phyloP scores from a whole-genome alignment of 2,888 invertebrate genomes.

The Nemapogon koenigi region DNA sequence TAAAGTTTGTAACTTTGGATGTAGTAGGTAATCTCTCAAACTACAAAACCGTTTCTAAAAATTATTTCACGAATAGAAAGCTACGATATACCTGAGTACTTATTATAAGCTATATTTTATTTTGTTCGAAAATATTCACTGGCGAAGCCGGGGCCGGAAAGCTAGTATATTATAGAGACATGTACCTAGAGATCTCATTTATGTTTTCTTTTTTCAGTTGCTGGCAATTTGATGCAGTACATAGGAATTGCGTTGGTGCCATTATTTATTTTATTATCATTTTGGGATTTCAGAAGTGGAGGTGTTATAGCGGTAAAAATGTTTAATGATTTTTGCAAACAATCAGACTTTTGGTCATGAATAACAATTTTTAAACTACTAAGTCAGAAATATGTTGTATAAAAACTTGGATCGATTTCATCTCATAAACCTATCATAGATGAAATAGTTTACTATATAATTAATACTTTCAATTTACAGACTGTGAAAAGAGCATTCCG shows the following conservation, averaged over 20 bases:
- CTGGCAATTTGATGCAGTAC: conserved; percentile 41
- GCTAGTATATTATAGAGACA: too few species aligned
- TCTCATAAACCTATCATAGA: neutral
- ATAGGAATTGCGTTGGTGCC: conserved; percentile 46
- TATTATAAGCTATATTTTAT: too few species aligned
- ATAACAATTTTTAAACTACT: conserved; percentile 13
- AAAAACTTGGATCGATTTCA: neutral
- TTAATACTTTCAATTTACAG: conserved; percentile 26
- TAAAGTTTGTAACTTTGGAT: too few species aligned
- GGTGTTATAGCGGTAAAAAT: conserved; percentile 29
- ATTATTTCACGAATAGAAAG: too few species aligned
- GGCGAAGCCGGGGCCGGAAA: too few species aligned
- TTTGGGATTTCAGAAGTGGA: conserved; percentile 42
- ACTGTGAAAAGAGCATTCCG: conserved; percentile 45
- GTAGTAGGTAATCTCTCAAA: too few species aligned
- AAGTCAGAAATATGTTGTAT: neutral
- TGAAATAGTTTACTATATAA: neutral
- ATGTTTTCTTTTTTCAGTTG: conserved; percentile 35
- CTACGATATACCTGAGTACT: too few species aligned
- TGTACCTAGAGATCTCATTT: too few species aligned
- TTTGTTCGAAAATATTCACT: too few species aligned
- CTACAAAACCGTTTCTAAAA: too few species aligned
- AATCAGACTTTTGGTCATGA: neutral
- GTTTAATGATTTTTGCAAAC: neutral
- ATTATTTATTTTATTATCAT: conserved; percentile 31